These are phyloP conservation scores for Rosalia funebris DNA, from an alignment of 2,888 invertebrate genomes.

Conservation along the genomic window DNA sequence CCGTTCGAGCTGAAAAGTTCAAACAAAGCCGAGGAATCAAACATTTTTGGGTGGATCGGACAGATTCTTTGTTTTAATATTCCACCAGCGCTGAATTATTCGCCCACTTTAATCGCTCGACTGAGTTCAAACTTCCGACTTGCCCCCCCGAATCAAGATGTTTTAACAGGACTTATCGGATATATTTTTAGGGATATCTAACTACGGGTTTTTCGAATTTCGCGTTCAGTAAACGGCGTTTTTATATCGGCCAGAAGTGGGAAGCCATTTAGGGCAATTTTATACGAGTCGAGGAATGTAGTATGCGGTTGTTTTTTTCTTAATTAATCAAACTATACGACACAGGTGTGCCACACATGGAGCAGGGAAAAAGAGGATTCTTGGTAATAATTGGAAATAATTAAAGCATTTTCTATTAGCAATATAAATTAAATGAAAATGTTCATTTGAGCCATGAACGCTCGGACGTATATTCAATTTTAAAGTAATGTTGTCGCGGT, in stretches of 20 bases:
- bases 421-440: conserved; percentile 33
- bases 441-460: conserved; percentile 18
- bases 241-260: neutral
- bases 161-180: conserved; percentile 12
- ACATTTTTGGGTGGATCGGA: conserved; percentile 10
- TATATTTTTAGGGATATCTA: conserved; percentile 11
- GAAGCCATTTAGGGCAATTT: neutral
- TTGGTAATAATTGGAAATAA: conserved; percentile 43
- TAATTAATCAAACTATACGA: conserved; percentile 21
- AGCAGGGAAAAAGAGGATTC: conserved; percentile 27
- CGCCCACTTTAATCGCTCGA: conserved; percentile 12
- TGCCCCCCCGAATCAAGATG: conserved; percentile 10
- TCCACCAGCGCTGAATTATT: conserved; percentile 22
- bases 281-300: conserved; percentile 26
- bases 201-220: conserved; percentile 14
- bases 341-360: conserved; percentile 39
- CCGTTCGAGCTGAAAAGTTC: conserved; percentile 13
- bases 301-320: conserved; percentile 30
- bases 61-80: conserved; percentile 27
- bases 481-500: conserved; percentile 16
- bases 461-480: conserved; percentile 29
- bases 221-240: conserved; percentile 4
- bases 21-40: conserved; percentile 16
- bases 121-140: conserved; percentile 10
- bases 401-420: conserved; percentile 35